Conservation (phyloP, 2,888 invertebrate genomes). For the Sisyra terminalis region DNA sequence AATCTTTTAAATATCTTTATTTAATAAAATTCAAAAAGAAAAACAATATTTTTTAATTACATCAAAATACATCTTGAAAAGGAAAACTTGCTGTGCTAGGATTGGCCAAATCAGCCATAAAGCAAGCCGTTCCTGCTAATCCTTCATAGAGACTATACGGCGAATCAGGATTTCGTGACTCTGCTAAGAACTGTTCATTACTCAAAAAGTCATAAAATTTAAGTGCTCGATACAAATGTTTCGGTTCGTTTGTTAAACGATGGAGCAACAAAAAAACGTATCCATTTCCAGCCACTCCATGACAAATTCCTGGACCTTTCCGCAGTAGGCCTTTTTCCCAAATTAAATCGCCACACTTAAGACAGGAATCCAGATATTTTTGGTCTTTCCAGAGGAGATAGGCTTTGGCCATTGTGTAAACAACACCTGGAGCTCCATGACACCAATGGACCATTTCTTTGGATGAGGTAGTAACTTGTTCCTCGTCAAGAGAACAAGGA, state of each 20-base stretch:
- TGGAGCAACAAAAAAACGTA: constrained; percentile 65
- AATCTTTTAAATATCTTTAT: too few species aligned
- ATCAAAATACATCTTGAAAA: constrained; percentile 54
- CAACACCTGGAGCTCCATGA: constrained; percentile 70
- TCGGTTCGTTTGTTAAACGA: constrained; percentile 51
- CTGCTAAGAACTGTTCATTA: constrained; percentile 41
- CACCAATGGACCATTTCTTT: constrained; percentile 80
- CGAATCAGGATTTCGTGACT: constrained; percentile 59
- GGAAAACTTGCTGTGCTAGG: constrained; percentile 67
- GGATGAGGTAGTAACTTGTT: constrained; percentile 24
- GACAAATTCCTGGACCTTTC: constrained; percentile 83
- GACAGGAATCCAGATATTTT: constrained; percentile 50
- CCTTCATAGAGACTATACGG: constrained; percentile 80
- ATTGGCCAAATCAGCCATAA: constrained; percentile 53
- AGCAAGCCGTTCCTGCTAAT: constrained; percentile 72
- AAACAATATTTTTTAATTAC: background rate
- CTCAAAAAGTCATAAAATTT: constrained; percentile 62
- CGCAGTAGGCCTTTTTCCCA: constrained; percentile 70
- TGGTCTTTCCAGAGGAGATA: constrained; percentile 56
- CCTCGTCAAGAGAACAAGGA: constrained; percentile 57
- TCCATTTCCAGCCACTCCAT: constrained; percentile 72
- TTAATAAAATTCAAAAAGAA: too few species aligned
- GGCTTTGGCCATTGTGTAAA: constrained; percentile 70
- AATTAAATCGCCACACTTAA: constrained; percentile 54
- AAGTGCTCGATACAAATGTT: constrained; percentile 56